Percentiles rank a stretch among this genome's conserved stretches.
Conservation (phyloP, 2,888 invertebrate genomes). For the Parnassius smintheus region DNA sequence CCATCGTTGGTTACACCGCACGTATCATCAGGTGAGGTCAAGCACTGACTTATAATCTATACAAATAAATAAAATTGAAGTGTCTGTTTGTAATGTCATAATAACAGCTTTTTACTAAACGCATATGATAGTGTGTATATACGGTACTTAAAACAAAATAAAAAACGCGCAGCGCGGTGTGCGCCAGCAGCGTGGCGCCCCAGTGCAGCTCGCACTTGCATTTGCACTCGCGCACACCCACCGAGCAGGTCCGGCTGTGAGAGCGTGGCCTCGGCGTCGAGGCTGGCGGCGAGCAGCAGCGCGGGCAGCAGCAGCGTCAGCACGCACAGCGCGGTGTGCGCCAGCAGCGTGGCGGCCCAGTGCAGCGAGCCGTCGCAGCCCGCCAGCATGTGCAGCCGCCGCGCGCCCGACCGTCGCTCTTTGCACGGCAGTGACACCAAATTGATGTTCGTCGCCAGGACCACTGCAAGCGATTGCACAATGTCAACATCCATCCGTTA, state of each 20-base stretch:
- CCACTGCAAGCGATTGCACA: constrained; percentile 37
- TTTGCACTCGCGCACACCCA: constrained; percentile 67
- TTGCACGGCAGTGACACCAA: constrained; percentile 82
- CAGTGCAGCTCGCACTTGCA: constrained; percentile 85
- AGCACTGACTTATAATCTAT: too few species aligned
- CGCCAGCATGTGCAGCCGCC: constrained; percentile 85
- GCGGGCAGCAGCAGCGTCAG: constrained; percentile 43
- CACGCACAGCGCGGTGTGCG: constrained; percentile 71
- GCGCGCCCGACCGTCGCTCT: constrained; percentile 83
- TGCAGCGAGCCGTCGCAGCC: constrained; percentile 82
- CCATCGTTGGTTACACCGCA: too few species aligned
- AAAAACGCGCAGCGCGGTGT: constrained; percentile 57
- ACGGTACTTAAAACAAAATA: too few species aligned
- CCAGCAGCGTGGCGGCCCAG: constrained; percentile 83
- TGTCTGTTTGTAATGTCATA: too few species aligned
- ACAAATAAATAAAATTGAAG: too few species aligned
- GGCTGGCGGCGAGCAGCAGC: constrained; percentile 31
- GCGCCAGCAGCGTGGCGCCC: constrained; percentile 80
- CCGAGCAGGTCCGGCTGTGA: constrained; percentile 43
- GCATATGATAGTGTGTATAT: too few species aligned
- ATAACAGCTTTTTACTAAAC: too few species aligned
- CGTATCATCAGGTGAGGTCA: too few species aligned
- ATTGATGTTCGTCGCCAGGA: constrained; percentile 69
- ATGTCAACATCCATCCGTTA: too few species aligned
- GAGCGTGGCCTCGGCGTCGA: constrained; percentile 48